Evolutionary conservation across 2,888 invertebrate genomes (phyloP).

Genomic region (Ganaspis brasiliensis): DNA sequence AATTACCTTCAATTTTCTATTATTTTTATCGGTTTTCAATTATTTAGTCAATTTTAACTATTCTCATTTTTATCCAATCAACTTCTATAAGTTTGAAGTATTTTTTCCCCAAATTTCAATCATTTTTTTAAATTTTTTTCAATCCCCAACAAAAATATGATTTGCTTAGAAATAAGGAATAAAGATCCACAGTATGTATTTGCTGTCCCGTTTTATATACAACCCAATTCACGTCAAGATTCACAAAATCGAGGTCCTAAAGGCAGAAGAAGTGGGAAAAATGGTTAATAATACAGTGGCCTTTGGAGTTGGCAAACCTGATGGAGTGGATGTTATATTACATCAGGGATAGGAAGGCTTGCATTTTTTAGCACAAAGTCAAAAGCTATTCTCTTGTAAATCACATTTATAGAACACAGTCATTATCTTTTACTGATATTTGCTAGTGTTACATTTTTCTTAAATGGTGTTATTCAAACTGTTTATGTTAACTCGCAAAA

Average conservation of each 20-base stretch:
- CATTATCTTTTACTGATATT: slow-evolving; percentile 69
- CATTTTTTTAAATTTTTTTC: no score
- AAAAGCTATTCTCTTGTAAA: slow-evolving; percentile 68
- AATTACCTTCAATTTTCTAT: no score
- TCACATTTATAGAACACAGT: slow-evolving; percentile 8
- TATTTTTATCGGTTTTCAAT: no score
- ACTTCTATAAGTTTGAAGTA: no score
- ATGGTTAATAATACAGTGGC: slow-evolving; percentile 75
- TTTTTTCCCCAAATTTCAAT: no score
- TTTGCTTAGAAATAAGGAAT: no score
- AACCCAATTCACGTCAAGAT: background rate
- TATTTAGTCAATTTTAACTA: no score
- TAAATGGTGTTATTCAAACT: background rate
- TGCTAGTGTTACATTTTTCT: slow-evolving; percentile 53
- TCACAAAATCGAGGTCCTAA: slow-evolving; percentile 15
- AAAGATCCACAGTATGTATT: no score
- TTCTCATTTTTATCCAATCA: no score
- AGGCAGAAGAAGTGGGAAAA: slow-evolving; percentile 61
- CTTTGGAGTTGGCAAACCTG: slow-evolving; percentile 64
- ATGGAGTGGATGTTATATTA: slow-evolving; percentile 66
- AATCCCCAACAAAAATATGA: no score
- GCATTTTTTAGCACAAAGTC: slow-evolving; percentile 71
- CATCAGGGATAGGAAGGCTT: slow-evolving; percentile 65
- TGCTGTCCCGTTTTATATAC: background rate
- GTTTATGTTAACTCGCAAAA: slow-evolving; percentile 66